Evolutionary conservation across 1,140 invertebrate genomes (phyloP).

Genomic region (Spodoptera frugiperda): DNA sequence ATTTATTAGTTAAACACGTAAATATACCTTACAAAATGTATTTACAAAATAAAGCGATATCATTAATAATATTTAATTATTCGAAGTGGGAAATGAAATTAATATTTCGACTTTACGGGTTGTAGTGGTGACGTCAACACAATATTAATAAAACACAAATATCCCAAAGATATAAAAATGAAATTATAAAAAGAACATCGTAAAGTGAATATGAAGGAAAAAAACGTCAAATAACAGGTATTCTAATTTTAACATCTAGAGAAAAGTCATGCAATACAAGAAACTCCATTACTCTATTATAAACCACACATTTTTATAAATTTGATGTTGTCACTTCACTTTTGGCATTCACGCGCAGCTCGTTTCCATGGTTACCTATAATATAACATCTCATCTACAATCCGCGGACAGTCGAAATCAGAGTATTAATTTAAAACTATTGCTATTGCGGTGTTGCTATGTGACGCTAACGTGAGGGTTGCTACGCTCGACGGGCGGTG

Average conservation of each 20-base stretch:
- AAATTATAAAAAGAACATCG: background rate
- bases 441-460: constrained; percentile 80
- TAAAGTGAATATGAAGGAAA: too few species aligned
- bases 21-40: constrained; percentile 83
- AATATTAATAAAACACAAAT: background rate
- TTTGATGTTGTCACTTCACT: too few species aligned
- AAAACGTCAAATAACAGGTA: too few species aligned
- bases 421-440: constrained; percentile 65
- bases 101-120: constrained; percentile 41
- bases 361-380: background rate
- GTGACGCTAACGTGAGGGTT: constrained; percentile 74
- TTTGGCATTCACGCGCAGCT: too few species aligned
- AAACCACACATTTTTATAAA: too few species aligned
- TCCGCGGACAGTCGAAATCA: constrained; percentile 29
- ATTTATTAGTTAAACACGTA: constrained; percentile 82
- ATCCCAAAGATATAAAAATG: background rate
- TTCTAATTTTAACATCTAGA: too few species aligned
- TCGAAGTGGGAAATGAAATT: constrained; percentile 69
- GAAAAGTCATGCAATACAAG: background rate
- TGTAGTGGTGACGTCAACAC: constrained; percentile 50
- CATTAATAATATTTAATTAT: constrained; percentile 59
- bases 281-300: background rate
- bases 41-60: constrained; percentile 84
- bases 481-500: constrained; percentile 61
- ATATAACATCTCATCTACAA: constrained; percentile 44